Percentiles rank a stretch among this genome's conserved stretches.
phyloP scores from a whole-genome alignment of 35 echinoderm and acorn worm species.

The Acanthaster planci region DNA sequence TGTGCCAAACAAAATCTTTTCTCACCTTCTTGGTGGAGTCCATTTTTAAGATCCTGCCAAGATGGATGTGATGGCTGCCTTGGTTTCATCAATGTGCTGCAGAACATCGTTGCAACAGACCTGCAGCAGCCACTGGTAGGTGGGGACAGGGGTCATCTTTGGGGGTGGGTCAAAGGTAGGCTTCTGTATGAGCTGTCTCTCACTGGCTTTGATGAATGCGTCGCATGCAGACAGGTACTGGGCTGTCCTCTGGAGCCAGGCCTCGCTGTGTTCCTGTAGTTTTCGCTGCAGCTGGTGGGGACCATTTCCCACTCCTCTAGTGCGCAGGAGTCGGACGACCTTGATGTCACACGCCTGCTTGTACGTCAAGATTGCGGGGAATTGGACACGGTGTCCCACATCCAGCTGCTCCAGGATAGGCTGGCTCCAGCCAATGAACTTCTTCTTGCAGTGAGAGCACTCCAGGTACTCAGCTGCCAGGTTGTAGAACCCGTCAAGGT shows the following conservation, averaged over 20 bases:
- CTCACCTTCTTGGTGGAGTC: constrained; percentile 69
- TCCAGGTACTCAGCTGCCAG: constrained; percentile 70
- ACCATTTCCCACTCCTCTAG: constrained; percentile 53
- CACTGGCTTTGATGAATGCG: not conserved
- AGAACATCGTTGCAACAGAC: constrained; percentile 63
- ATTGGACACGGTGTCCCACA: constrained; percentile 33
- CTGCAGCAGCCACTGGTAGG: constrained; percentile 44
- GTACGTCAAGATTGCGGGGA: constrained; percentile 45
- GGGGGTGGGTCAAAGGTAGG: constrained; percentile 17
- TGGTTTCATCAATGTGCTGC: constrained; percentile 42
- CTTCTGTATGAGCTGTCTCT: not conserved
- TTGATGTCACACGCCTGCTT: constrained; percentile 47
- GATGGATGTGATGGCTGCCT: constrained; percentile 53
- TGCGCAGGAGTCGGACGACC: constrained; percentile 44
- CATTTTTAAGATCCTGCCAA: constrained; percentile 58
- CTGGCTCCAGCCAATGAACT: constrained; percentile 53
- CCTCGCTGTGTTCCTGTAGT: constrained; percentile 52
- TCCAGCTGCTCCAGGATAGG: constrained; percentile 29
- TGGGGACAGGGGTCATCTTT: constrained; percentile 42
- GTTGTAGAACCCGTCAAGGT: constrained; percentile 54
- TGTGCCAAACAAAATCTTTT: not conserved
- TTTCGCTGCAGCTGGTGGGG: constrained; percentile 36
- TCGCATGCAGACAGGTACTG: constrained; percentile 15
- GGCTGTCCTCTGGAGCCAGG: constrained; percentile 37
- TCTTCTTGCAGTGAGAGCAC: constrained; percentile 39